Evolutionary conservation across 2,888 invertebrate species (phyloP).

Genomic region (Perithous albicinctus): DNA sequence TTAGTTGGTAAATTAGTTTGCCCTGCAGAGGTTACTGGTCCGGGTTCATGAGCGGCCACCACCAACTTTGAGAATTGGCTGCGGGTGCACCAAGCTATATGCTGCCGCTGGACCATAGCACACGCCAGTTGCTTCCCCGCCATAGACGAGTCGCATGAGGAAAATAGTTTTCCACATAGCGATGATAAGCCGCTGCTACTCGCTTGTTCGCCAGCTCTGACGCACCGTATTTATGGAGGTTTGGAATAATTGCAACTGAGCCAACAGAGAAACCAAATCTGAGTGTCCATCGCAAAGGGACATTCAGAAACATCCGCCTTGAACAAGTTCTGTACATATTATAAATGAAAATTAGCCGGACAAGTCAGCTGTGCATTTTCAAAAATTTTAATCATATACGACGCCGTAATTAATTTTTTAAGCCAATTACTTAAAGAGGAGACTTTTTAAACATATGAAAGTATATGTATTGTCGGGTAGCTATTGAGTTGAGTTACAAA

Average conservation of each 20-base stretch:
- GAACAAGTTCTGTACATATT: not conserved
- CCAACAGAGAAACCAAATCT: not conserved
- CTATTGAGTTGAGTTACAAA: too few species aligned
- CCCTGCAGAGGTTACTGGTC: slow-evolving; percentile 57
- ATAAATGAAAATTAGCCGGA: not conserved
- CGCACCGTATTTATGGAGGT: slow-evolving; percentile 30
- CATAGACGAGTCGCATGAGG: not conserved
- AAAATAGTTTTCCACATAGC: slow-evolving; percentile 62
- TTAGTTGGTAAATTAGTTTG: slow-evolving; percentile 78
- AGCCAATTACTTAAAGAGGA: not conserved
- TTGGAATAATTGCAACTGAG: slow-evolving; percentile 49
- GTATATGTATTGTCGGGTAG: too few species aligned
- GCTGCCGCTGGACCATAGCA: slow-evolving; percentile 47
- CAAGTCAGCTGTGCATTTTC: not conserved
- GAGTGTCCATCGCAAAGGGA: not conserved
- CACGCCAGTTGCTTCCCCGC: slow-evolving; percentile 18
- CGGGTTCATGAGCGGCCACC: slow-evolving; percentile 49
- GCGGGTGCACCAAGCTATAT: slow-evolving; percentile 42
- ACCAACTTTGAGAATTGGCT: slow-evolving; percentile 69
- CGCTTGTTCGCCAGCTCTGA: slow-evolving; percentile 10
- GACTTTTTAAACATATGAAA: too few species aligned
- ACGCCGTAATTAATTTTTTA: not conserved
- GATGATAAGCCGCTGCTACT: slow-evolving; percentile 15
- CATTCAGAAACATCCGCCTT: not conserved
- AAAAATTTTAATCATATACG: not conserved